phyloP scores from a whole-genome alignment of 2,113 vertebrate species.

The Podilymbus podiceps region DNA sequence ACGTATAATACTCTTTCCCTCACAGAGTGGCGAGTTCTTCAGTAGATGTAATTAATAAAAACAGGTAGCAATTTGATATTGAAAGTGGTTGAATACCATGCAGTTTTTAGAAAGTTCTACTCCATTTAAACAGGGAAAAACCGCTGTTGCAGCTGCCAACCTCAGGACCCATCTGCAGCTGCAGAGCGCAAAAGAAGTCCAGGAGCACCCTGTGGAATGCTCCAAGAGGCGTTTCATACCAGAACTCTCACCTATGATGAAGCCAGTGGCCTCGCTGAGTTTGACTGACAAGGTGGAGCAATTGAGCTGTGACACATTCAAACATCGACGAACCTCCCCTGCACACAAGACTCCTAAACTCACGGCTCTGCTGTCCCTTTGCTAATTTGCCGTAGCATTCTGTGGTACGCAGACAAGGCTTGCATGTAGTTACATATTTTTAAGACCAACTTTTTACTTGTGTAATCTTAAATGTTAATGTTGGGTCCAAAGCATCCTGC shows the following conservation, averaged over 20 bases:
- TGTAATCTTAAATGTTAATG: not conserved
- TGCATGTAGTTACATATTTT: not conserved
- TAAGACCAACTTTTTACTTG: not conserved
- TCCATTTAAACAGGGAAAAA: not conserved
- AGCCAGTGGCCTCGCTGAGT: not conserved
- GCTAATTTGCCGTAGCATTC: not conserved
- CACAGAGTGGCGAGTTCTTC: not conserved
- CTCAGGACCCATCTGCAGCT: not conserved
- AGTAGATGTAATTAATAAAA: not conserved
- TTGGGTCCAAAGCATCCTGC: not conserved
- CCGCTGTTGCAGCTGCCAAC: not conserved
- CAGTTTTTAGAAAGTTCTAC: not conserved
- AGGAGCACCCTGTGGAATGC: not conserved
- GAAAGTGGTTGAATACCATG: not conserved
- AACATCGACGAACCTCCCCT: not conserved
- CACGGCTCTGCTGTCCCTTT: not conserved
- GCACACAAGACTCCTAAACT: not conserved
- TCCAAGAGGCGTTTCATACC: not conserved
- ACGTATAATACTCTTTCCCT: not conserved
- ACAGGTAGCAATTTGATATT: not conserved
- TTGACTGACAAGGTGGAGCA: not conserved
- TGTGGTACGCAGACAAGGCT: not conserved
- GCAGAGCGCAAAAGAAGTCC: not conserved
- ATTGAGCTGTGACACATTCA: not conserved
- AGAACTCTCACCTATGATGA: not conserved